Conservation (phyloP, 2,888 invertebrate genomes). For the Sesia bembeciformis region DNA sequence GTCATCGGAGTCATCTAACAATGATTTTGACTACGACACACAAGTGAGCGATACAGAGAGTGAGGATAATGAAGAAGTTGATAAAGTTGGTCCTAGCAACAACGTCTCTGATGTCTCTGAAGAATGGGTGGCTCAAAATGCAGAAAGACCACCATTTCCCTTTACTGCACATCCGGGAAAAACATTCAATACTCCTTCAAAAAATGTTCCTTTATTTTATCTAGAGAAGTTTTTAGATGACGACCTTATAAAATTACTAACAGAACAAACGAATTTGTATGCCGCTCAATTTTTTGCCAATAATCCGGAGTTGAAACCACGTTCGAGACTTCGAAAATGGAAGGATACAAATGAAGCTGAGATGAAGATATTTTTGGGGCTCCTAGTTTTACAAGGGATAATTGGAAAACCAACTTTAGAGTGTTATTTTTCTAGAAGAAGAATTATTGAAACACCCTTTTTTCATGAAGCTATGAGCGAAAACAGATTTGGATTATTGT, state of each 20-base stretch:
- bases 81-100: slow-evolving; percentile 13
- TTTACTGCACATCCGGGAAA: slow-evolving; percentile 14
- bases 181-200: no score
- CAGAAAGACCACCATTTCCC: slow-evolving; percentile 16
- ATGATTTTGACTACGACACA: slow-evolving; percentile 11
- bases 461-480: slow-evolving; percentile 12
- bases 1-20: slow-evolving; percentile 11
- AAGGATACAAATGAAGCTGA: no score
- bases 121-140: slow-evolving; percentile 12
- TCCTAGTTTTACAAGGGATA: no score
- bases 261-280: no score
- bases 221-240: slow-evolving; percentile 11
- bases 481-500: slow-evolving; percentile 11
- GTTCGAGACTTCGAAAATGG: no score
- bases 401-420: no score
- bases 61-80: slow-evolving; percentile 11
- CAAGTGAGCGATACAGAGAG: slow-evolving; percentile 11
- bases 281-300: no score
- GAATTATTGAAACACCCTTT: slow-evolving; percentile 2
- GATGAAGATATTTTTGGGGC: no score
- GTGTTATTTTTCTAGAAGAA: no score
- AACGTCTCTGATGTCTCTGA: slow-evolving; percentile 10
- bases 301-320: no score
- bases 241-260: neutral
- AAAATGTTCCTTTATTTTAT: no score